Base-by-base conservation (phyloP, 1,140 invertebrate species). In the Mercenaria mercenaria region DNA sequence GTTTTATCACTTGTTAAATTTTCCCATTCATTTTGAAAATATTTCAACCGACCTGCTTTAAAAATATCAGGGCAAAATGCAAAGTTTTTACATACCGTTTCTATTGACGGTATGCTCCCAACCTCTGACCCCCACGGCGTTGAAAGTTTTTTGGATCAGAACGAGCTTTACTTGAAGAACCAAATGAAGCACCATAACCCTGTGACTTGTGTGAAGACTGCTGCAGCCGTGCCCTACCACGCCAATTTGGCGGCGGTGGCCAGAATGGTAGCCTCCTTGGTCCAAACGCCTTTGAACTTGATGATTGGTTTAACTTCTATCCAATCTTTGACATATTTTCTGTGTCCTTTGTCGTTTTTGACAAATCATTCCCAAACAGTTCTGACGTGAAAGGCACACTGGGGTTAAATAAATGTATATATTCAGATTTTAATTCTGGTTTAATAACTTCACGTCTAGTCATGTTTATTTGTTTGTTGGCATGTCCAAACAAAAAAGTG, bases 1-100 rank as follows among this genome's bases (percentile, higher is more conserved):
- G 34, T 69, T n/a, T n/a, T 18, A 41, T 88, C 86, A 67, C 52
- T 76, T 32, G 85, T 88, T n/a, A 91, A 67, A n/a, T 88, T 83
- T 77, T 61, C 18, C 85, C 85, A 91, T 56, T 72, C 52, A 37
- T 88, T 10, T 18, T 82, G 4, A 84, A 43, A 76, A 61, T 89
- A 34, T 77, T 50, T 82, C 11, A 91, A 29, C 26, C 69, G 69
- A 41, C 90, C n/a, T 84, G 29, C 72, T 72, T 43, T 72, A 39
- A 50, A 47, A 56, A 32, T 26, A 64, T 26, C 61, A 26, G 61
- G 23, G 10, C 61, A 26, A 32, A 32, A 64, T 64, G 61, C 10
- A n/a, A 64, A 6, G 10, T 8, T 26, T 26, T 26, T 64, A 32
- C 32, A 23, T 32, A 64, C n/a, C 61, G 8, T 32, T 64, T 26